Conservation (phyloP, 2,888 invertebrate genomes). For the Congeria kusceri region DNA sequence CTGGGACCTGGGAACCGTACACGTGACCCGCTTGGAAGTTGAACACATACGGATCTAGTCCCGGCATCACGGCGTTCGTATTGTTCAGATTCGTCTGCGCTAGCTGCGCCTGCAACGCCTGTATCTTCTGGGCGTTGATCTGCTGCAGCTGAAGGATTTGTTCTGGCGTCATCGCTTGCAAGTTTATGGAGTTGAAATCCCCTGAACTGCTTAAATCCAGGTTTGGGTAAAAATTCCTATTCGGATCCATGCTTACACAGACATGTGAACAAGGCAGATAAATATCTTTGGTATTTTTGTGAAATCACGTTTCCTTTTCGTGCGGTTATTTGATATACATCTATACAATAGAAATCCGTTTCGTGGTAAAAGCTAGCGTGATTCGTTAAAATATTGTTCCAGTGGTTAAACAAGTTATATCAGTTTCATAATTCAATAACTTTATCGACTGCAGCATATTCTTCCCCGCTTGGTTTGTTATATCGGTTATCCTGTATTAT, state of each 20-base stretch:
- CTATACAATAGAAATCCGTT: too few species aligned
- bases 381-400: too few species aligned
- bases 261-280: too few species aligned
- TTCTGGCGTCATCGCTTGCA: constrained; percentile 47
- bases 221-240: constrained; percentile 52
- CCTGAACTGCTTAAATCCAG: constrained; percentile 33
- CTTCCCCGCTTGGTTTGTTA: too few species aligned
- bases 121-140: constrained; percentile 64
- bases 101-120: constrained; percentile 60
- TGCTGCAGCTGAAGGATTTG: constrained; percentile 53
- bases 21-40: constrained; percentile 16
- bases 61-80: not conserved
- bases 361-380: too few species aligned
- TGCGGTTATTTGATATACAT: too few species aligned
- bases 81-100: constrained; percentile 42
- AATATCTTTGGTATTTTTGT: too few species aligned
- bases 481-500: too few species aligned
- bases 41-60: not conserved
- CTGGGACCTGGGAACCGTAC: constrained; percentile 9
- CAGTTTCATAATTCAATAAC: too few species aligned
- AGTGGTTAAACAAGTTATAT: too few species aligned
- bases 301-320: too few species aligned
- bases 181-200: not conserved
- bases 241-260: constrained; percentile 58
- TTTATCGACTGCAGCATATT: too few species aligned